These are phyloP conservation scores for Scatophagus argus DNA, from an alignment of 2,113 vertebrate species.

Conservation along the genomic window DNA sequence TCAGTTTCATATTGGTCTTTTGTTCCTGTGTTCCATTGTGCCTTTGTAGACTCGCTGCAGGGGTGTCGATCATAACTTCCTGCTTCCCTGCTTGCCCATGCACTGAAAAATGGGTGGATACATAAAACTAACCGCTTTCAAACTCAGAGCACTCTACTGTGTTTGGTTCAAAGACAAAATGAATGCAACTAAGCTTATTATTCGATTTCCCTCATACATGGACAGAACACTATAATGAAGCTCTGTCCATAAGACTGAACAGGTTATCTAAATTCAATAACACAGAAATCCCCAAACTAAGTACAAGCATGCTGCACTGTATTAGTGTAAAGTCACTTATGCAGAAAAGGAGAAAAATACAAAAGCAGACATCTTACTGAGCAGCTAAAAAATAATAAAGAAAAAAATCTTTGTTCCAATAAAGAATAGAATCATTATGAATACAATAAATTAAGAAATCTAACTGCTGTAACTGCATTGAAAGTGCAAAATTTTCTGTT, in stretches of 20 bases:
- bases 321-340: slow-evolving; percentile 62
- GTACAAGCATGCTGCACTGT: slow-evolving; percentile 65
- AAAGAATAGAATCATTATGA: slow-evolving; percentile 26
- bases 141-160: slow-evolving; percentile 18
- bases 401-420: slow-evolving; percentile 7
- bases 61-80: slow-evolving; percentile 50
- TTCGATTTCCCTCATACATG: slow-evolving; percentile 50
- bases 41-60: slow-evolving; percentile 53
- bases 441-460: slow-evolving; percentile 14
- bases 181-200: slow-evolving; percentile 48
- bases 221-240: slow-evolving; percentile 41
- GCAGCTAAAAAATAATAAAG: slow-evolving; percentile 19
- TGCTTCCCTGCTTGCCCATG: slow-evolving; percentile 45
- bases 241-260: slow-evolving; percentile 59
- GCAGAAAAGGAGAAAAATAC: slow-evolving; percentile 25
- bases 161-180: slow-evolving; percentile 46
- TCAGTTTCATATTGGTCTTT: slow-evolving; percentile 72
- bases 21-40: slow-evolving; percentile 67
- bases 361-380: slow-evolving; percentile 42
- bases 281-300: slow-evolving; percentile 72
- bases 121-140: slow-evolving; percentile 19
- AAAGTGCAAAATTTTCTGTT: slow-evolving; percentile 28
- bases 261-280: slow-evolving; percentile 79
- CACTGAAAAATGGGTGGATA: slow-evolving; percentile 19
- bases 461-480: slow-evolving; percentile 30